Evolutionary conservation across 64 coral and sea anemone species (phyloP).

Genomic region (Hydrozoanthus tunicans): DNA sequence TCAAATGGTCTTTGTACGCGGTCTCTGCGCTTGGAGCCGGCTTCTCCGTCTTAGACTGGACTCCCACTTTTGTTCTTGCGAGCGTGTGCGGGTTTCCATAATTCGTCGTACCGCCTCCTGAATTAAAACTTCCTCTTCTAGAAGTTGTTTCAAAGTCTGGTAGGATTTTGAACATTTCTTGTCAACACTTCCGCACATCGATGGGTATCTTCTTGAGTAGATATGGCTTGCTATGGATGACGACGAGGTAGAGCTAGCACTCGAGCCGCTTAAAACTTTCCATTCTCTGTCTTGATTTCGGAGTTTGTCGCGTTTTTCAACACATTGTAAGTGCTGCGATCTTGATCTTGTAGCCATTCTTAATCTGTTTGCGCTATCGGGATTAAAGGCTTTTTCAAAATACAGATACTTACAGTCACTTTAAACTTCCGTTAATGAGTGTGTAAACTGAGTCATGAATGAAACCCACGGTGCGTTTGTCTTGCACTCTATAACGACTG

Average conservation of each 20-base stretch:
- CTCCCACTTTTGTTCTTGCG: slow-evolving; percentile 29
- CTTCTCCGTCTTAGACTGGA: slow-evolving; percentile 47
- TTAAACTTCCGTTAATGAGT: slow-evolving; percentile 11
- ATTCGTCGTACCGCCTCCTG: slow-evolving; percentile 72
- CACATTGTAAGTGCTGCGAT: slow-evolving; percentile 22
- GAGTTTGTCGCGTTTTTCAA: slow-evolving; percentile 35
- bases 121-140: slow-evolving; percentile 83
- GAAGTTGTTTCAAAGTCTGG: slow-evolving; percentile 64
- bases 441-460: slow-evolving; percentile 41
- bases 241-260: slow-evolving; percentile 46
- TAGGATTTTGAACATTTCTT: slow-evolving; percentile 68
- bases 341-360: slow-evolving; percentile 51
- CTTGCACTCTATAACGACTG: not conserved
- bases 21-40: slow-evolving; percentile 31
- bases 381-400: not conserved
- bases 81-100: slow-evolving; percentile 63
- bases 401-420: slow-evolving; percentile 17
- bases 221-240: slow-evolving; percentile 41
- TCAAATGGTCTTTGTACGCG: slow-evolving; percentile 51
- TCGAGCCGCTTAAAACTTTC: slow-evolving; percentile 50
- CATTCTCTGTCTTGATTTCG: slow-evolving; percentile 55
- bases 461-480: not conserved
- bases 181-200: slow-evolving; percentile 70
- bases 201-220: slow-evolving; percentile 66
- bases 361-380: not conserved